Percentiles rank a stretch among this genome's conserved stretches.
Evolutionary conservation across 1,140 invertebrate species (phyloP).

Genomic region (Zophobas atratus): DNA sequence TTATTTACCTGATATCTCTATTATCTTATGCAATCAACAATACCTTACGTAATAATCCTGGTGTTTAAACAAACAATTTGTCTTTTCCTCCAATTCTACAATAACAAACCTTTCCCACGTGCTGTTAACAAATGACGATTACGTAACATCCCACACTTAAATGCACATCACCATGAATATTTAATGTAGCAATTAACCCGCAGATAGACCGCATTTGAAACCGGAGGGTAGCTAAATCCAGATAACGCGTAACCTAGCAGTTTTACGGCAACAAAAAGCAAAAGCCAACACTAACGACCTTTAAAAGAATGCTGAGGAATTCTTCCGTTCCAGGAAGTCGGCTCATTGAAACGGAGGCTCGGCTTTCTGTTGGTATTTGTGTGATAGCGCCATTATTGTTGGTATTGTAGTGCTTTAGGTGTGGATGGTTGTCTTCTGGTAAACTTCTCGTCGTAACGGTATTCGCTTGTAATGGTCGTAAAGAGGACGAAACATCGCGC

Average conservation of each 20-base stretch:
- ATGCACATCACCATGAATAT: slow-evolving; percentile 21
- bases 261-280: not conserved
- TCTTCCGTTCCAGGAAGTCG: slow-evolving; percentile 37
- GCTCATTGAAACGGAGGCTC: slow-evolving; percentile 1
- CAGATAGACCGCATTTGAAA: not conserved
- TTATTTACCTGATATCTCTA: slow-evolving; percentile 17
- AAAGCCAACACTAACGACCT: slow-evolving; percentile 1
- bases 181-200: slow-evolving; percentile 6
- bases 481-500: not conserved
- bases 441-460: slow-evolving; percentile 19
- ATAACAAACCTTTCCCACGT: slow-evolving; percentile 15
- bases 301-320: slow-evolving; percentile 17
- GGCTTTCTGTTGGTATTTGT: slow-evolving; percentile 19
- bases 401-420: slow-evolving; percentile 30
- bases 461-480: not conserved
- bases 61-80: slow-evolving; percentile 26
- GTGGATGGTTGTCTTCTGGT: slow-evolving; percentile 23
- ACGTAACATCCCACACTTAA: not conserved
- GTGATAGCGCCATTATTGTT: slow-evolving; percentile 31
- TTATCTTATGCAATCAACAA: slow-evolving; percentile 22
- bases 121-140: slow-evolving; percentile 25
- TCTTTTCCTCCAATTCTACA: slow-evolving; percentile 23
- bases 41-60: slow-evolving; percentile 20
- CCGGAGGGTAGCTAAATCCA: not conserved
- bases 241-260: not conserved